Base-by-base conservation (phyloP, 1,140 invertebrate species). In the Holotrichia oblita region DNA sequence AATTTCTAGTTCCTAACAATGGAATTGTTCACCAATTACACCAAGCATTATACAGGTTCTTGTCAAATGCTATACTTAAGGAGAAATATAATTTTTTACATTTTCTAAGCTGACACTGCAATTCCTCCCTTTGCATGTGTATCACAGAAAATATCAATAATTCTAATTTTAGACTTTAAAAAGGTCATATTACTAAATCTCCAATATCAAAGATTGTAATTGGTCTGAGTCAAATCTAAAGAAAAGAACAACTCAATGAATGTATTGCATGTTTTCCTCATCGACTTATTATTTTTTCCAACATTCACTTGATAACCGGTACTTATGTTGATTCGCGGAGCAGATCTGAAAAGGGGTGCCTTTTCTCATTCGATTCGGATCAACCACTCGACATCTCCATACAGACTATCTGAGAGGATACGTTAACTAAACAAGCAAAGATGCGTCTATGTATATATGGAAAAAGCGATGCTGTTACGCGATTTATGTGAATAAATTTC, bases 351-450 rank as follows among this genome's bases (percentile, higher is more conserved):
- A 55, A 55, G 17, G 48, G 48, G 14, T n/a, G 48, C 48, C 48
- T 55, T 55, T 55, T 55, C 48, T 14, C 17, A 17, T 55, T 55
- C 48, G 48, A 55, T 55, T 55, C 48, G 48, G 14, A 55, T 55
- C 48, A 17, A 6, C 14, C 48, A 55, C 48, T 55, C 17, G 48
- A 55, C 48, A 55, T 55, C 17, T 55, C 17, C 17, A 55, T 55
- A 14, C 42, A 17, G 48, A 17, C 14, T 17, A 55, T 55, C 48
- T 55, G 14, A 17, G n/a, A 14, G 14, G 17, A 55, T 17, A 55
- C 48, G 48, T 55, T 55, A 55, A 17, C 48, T n/a, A 55, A 55
- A 55, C 17, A 55, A 14, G 48, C 17, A 55, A 55, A 55, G 48
- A 55, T 55, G 17, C 48, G 14, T 55, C 48, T 17, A 17, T 17